These are phyloP conservation scores for Ataeniobius toweri DNA, from an alignment of 2,797 vertebrate genomes.

Conservation along the genomic window DNA sequence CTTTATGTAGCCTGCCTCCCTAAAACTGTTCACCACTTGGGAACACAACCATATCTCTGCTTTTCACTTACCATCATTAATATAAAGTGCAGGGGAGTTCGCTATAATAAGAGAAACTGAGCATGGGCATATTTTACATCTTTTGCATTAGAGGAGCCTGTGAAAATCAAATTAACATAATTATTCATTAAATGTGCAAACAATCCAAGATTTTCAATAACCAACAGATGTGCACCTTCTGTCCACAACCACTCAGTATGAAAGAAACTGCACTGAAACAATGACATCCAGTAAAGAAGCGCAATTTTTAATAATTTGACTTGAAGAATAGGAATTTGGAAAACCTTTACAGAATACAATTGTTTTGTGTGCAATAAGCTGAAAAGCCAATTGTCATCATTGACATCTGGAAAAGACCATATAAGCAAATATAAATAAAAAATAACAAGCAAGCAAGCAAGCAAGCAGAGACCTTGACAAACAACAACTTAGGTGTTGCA, in stretches of 20 bases:
- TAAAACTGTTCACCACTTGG: not conserved
- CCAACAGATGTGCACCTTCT: slow-evolving; percentile 7
- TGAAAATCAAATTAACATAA: slow-evolving; percentile 81
- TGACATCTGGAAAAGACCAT: not conserved
- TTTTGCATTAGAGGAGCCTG: slow-evolving; percentile 13
- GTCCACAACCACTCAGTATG: not conserved
- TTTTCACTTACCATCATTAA: not conserved
- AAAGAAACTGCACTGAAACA: not conserved
- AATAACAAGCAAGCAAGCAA: not conserved
- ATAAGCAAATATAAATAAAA: not conserved
- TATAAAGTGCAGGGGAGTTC: not conserved
- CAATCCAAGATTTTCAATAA: slow-evolving; percentile 78
- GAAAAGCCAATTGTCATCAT: not conserved
- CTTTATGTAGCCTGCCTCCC: not conserved
- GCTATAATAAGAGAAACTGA: not conserved
- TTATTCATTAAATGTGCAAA: slow-evolving; percentile 85
- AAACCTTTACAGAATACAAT: not conserved
- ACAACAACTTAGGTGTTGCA: not conserved
- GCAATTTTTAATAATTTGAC: not conserved
- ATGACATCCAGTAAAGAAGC: not conserved
- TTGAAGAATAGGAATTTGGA: too few species aligned
- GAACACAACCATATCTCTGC: not conserved
- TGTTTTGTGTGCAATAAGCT: not conserved
- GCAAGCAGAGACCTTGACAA: not conserved
- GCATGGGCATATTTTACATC: not conserved